phyloP scores from a whole-genome alignment of 2,888 invertebrate genomes.

The Sericinus montela region DNA sequence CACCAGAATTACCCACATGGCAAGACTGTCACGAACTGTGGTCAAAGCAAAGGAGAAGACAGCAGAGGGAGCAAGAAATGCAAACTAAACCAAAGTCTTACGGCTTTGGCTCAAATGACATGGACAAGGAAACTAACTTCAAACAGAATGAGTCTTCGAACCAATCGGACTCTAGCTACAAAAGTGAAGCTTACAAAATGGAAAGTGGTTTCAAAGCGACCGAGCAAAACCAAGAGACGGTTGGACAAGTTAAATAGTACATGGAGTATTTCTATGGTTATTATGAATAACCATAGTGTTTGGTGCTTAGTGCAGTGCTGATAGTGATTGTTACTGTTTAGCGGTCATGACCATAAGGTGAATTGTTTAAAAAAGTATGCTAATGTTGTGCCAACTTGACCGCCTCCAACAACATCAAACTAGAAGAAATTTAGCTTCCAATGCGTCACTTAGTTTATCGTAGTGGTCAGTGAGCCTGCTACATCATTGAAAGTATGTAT shows the following conservation, averaged over 20 bases:
- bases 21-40: conserved; percentile 99
- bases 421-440: background rate
- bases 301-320: conserved; percentile 16
- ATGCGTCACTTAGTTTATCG: too few relatives aligned
- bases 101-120: conserved; percentile 35
- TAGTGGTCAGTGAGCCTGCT: background rate
- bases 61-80: conserved; percentile 87
- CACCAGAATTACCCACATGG: conserved; percentile 93
- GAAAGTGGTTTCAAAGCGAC: conserved; percentile 46
- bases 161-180: conserved; percentile 43
- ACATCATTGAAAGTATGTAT: background rate
- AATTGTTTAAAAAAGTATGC: background rate
- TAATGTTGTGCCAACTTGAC: conserved; percentile 6
- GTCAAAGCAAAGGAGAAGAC: conserved; percentile 96
- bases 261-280: conserved; percentile 40
- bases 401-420: background rate
- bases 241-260: conserved; percentile 68
- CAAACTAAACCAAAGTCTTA: conserved; percentile 41
- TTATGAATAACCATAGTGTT: conserved; percentile 35
- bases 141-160: conserved; percentile 38
- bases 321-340: background rate
- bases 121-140: conserved; percentile 39
- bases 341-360: background rate
- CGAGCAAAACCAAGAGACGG: conserved; percentile 47
- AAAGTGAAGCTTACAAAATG: conserved; percentile 48